Percentiles rank a stretch among this genome's conserved stretches.
phyloP scores from a whole-genome alignment of 1,140 invertebrate genomes.

The Eubasilissa regina region DNA sequence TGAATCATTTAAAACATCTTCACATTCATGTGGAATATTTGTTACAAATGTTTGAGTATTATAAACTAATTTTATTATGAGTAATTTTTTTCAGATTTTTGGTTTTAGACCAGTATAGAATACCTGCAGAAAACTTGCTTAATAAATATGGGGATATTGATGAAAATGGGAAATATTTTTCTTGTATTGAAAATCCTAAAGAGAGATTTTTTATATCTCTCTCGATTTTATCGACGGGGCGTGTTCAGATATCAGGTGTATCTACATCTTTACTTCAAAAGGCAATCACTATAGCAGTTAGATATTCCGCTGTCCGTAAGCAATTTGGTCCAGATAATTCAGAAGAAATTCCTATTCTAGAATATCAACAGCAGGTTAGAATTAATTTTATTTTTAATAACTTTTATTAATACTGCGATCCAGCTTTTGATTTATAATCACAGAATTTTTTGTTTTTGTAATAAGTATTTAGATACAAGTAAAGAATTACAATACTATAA shows the following conservation, averaged over 20 bases:
- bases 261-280: constrained; percentile 79
- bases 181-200: constrained; percentile 81
- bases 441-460: too few relatives aligned
- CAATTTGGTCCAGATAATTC: constrained; percentile 81
- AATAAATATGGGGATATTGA: constrained; percentile 92
- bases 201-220: constrained; percentile 87
- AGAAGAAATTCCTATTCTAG: constrained; percentile 83
- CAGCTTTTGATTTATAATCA: too few relatives aligned
- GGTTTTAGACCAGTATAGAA: constrained; percentile 87
- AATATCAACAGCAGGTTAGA: constrained; percentile 85
- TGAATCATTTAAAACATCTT: too few relatives aligned
- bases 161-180: constrained; percentile 86
- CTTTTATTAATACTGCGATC: too few relatives aligned
- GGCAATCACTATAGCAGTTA: constrained; percentile 82
- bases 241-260: constrained; percentile 67
- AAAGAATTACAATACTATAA: too few relatives aligned
- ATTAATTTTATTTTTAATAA: too few relatives aligned
- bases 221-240: constrained; percentile 84
- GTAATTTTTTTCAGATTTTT: constrained; percentile 75
- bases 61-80: constrained; percentile 4
- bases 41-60: too few relatives aligned
- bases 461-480: too few relatives aligned
- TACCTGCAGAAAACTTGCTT: constrained; percentile 84
- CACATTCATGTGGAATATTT: too few relatives aligned
- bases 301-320: constrained; percentile 85